phyloP scores from a whole-genome alignment of 1,140 invertebrate genomes.

The Amphibalanus amphitrite region DNA sequence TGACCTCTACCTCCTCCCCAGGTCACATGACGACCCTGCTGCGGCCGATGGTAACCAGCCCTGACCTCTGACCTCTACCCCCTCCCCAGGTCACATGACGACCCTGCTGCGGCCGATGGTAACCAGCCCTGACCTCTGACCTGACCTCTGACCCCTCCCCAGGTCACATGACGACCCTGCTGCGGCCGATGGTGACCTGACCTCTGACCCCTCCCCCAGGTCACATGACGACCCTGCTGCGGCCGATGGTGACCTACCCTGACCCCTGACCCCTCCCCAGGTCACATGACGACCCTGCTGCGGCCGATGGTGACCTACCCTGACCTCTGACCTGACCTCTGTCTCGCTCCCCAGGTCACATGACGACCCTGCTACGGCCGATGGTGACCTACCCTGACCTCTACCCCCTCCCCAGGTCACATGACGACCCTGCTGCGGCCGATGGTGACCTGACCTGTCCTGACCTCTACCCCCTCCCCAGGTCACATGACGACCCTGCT shows the following conservation, averaged over 20 bases:
- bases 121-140: no score
- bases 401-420: slow-evolving; percentile 35
- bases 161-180: slow-evolving; percentile 63
- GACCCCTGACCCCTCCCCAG: slow-evolving; percentile 25
- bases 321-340: neutral
- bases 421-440: slow-evolving; percentile 65
- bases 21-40: slow-evolving; percentile 65
- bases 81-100: slow-evolving; percentile 46
- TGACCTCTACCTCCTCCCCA: slow-evolving; percentile 21
- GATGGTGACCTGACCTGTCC: slow-evolving; percentile 35
- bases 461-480: slow-evolving; percentile 21
- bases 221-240: slow-evolving; percentile 64
- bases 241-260: slow-evolving; percentile 43
- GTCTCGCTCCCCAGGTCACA: no score
- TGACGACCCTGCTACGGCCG: no score
- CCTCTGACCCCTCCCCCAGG: no score
- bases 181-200: slow-evolving; percentile 64
- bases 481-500: slow-evolving; percentile 65
- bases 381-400: no score
- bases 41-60: slow-evolving; percentile 61
- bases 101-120: slow-evolving; percentile 69
- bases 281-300: slow-evolving; percentile 45
- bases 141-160: no score
- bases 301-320: slow-evolving; percentile 45
- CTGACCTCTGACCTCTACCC: no score